Evolutionary conservation across 2,113 vertebrate species (phyloP).

Genomic region (Siniperca knerii): DNA sequence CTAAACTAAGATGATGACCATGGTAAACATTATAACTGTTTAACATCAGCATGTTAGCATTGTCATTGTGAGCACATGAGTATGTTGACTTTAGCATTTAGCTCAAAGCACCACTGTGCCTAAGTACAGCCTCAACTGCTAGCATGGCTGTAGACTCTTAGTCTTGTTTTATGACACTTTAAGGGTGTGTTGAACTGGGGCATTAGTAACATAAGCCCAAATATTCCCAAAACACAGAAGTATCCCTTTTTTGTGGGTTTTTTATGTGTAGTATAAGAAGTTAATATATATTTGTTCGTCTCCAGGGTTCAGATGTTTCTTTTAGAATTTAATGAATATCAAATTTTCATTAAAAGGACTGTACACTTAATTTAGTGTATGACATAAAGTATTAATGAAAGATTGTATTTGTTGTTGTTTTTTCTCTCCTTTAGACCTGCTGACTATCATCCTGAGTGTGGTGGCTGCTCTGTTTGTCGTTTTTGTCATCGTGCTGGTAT

Average conservation of each 20-base stretch:
- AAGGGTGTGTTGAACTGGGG: too few relatives aligned
- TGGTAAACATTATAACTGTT: too few relatives aligned
- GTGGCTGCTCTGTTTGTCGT: slow-evolving; percentile 78
- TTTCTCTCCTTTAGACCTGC: slow-evolving; percentile 78
- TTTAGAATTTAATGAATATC: neutral
- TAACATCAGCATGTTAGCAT: neutral
- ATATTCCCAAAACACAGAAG: neutral
- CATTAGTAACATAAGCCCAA: neutral
- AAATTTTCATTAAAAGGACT: neutral
- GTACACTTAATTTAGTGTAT: neutral
- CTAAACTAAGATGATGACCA: neutral
- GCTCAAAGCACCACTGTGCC: neutral
- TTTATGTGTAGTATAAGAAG: neutral
- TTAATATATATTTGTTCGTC: neutral
- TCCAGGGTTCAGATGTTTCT: neutral
- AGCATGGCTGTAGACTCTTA: too few relatives aligned
- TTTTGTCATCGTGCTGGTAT: slow-evolving; percentile 71
- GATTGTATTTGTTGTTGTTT: neutral
- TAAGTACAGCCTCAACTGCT: too few relatives aligned
- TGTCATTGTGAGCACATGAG: neutral
- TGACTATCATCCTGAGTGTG: slow-evolving; percentile 80
- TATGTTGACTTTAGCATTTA: neutral
- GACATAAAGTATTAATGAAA: neutral
- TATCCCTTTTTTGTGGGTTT: neutral
- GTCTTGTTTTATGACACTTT: too few relatives aligned